phyloP scores from a whole-genome alignment of 1,140 invertebrate genomes.

The Magallana ariakensis region DNA sequence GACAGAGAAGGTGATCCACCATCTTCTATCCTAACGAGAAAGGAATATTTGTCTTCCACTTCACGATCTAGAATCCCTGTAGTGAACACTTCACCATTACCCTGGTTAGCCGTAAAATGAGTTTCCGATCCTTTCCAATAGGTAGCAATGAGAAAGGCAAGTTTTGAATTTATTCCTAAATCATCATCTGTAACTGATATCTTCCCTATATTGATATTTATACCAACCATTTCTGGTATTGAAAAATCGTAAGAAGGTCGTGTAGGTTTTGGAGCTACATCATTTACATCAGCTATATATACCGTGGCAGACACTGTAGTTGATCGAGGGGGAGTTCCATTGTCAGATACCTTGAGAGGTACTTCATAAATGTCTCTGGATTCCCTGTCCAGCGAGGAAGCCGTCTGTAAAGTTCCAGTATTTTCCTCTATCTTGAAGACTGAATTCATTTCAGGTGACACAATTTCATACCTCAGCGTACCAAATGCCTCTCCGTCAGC shows the following conservation, averaged over 20 bases:
- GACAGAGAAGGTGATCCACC: conserved; percentile 58
- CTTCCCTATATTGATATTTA: conserved; percentile 35
- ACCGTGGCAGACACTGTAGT: conserved; percentile 58
- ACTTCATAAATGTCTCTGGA: conserved; percentile 55
- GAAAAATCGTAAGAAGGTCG: conserved; percentile 53
- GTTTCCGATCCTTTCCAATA: conserved; percentile 54
- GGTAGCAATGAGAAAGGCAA: conserved; percentile 57
- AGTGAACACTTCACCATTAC: conserved; percentile 60
- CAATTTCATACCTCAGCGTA: conserved; percentile 62
- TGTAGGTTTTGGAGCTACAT: conserved; percentile 64
- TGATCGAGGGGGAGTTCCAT: conserved; percentile 52
- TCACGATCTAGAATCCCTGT: conserved; percentile 62
- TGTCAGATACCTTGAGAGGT: conserved; percentile 61
- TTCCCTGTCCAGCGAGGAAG: conserved; percentile 64
- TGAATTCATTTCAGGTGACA: conserved; percentile 60
- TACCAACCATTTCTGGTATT: conserved; percentile 56
- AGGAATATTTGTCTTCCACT: conserved; percentile 56
- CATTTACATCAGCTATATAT: conserved; percentile 68
- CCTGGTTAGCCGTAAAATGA: conserved; percentile 58
- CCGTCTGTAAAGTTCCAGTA: conserved; percentile 66
- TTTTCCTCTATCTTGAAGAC: conserved; percentile 63
- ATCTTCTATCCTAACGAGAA: conserved; percentile 63
- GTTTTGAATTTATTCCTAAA: conserved; percentile 60
- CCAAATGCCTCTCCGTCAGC: conserved; percentile 65
- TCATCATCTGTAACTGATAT: conserved; percentile 62